Percentiles rank a stretch among this genome's conserved stretches.
phyloP scores from a whole-genome alignment of 2,888 invertebrate genomes.

The Allolobophora icterica region DNA sequence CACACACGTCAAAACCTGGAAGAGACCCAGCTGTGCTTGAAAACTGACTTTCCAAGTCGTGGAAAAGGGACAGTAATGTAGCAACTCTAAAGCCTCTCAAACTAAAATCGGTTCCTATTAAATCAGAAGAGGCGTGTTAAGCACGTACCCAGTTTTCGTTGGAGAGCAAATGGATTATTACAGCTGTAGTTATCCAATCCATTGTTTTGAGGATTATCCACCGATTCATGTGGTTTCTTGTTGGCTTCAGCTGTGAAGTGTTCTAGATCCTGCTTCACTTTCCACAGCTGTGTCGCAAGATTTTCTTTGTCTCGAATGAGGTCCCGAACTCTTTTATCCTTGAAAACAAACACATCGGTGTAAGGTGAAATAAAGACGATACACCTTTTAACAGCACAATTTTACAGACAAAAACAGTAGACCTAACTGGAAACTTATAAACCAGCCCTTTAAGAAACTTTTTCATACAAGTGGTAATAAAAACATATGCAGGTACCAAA shows the following conservation, averaged over 20 bases:
- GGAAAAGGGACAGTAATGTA: not conserved
- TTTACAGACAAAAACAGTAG: not conserved
- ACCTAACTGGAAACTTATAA: not conserved
- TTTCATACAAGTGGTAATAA: not conserved
- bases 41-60: not conserved
- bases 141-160: conserved; percentile 56
- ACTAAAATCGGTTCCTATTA: not conserved
- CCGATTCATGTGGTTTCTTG: not conserved
- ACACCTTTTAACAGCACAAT: not conserved
- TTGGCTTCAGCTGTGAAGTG: conserved; percentile 26
- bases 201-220: not conserved
- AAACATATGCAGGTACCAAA: not conserved
- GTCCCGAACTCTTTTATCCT: conserved; percentile 46
- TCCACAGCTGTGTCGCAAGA: conserved; percentile 56
- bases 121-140: not conserved
- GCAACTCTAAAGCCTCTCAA: not conserved
- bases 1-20: not conserved
- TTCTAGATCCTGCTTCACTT: conserved; percentile 53
- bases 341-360: not conserved
- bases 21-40: not conserved
- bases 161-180: conserved; percentile 55
- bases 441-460: not conserved
- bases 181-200: conserved; percentile 54
- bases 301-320: conserved; percentile 59
- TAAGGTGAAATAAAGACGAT: not conserved